These are phyloP conservation scores for Larimichthys polyactis DNA, from an alignment of 2,113 vertebrate genomes.

Conservation along the genomic window DNA sequence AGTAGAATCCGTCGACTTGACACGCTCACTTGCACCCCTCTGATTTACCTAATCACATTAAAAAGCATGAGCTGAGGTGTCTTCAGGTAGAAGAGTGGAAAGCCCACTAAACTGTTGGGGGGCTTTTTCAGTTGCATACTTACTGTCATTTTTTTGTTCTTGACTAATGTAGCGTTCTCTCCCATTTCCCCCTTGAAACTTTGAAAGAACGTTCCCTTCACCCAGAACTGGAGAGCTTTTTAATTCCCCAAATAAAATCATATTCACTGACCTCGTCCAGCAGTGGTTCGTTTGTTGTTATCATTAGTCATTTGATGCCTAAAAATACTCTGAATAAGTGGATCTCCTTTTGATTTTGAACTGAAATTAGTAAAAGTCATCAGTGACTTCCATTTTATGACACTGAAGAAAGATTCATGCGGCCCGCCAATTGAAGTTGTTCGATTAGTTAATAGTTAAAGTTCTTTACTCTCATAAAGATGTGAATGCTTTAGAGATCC, in stretches of 20 bases:
- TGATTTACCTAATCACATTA: neutral
- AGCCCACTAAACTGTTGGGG: neutral
- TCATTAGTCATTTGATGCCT: neutral
- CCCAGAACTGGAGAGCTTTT: neutral
- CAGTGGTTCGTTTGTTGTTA: neutral
- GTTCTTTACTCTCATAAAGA: constrained; percentile 8
- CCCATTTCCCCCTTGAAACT: neutral
- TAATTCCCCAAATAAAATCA: neutral
- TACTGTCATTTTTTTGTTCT: neutral
- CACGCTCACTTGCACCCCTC: neutral
- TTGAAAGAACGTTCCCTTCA: constrained; percentile 23
- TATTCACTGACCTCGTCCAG: neutral
- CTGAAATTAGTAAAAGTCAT: neutral
- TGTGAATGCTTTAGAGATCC: neutral
- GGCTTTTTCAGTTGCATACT: neutral
- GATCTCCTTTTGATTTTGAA: neutral
- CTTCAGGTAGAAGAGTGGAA: neutral
- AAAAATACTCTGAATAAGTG: neutral
- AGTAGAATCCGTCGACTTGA: no score
- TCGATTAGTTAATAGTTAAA: neutral
- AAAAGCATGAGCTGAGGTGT: constrained; percentile 10
- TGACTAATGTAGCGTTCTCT: neutral
- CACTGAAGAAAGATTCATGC: neutral
- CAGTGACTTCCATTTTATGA: neutral
- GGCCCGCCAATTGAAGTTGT: neutral